A percentile compares a stretch with the other conserved stretches of the same genome.
Conservation (phyloP, 2,113 vertebrate genomes). For the Aptenodytes patagonicus region DNA sequence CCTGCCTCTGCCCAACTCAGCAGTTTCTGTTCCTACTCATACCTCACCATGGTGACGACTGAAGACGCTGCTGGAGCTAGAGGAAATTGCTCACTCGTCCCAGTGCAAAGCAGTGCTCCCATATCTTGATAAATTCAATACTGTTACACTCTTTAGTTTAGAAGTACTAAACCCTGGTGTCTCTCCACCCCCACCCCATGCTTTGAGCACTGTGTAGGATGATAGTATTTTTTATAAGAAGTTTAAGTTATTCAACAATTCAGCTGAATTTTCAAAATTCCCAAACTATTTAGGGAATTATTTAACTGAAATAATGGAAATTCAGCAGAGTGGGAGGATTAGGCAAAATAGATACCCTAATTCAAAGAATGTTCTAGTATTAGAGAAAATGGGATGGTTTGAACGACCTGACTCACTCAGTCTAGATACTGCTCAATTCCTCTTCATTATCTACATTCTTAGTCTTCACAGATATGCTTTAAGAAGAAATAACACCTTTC, state of each 20-base stretch:
- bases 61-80: not conserved
- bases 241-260: not conserved
- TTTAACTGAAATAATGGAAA: not conserved
- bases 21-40: not conserved
- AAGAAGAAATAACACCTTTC: not conserved
- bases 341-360: not conserved
- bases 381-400: not conserved
- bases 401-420: not conserved
- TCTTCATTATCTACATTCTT: not conserved
- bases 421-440: not conserved
- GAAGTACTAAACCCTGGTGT: not conserved
- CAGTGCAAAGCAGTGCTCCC: not conserved
- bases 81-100: not conserved
- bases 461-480: not conserved
- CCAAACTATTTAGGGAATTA: not conserved
- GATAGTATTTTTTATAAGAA: not conserved
- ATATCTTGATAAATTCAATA: not conserved
- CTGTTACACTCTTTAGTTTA: not conserved
- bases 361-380: not conserved
- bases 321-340: not conserved
- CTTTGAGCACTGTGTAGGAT: not conserved
- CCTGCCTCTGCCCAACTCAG: not conserved
- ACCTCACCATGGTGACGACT: not conserved
- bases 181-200: fast-evolving
- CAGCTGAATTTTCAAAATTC: not conserved